phyloP scores from a whole-genome alignment of 2,888 invertebrate species.

The Callosobruchus maculatus region DNA sequence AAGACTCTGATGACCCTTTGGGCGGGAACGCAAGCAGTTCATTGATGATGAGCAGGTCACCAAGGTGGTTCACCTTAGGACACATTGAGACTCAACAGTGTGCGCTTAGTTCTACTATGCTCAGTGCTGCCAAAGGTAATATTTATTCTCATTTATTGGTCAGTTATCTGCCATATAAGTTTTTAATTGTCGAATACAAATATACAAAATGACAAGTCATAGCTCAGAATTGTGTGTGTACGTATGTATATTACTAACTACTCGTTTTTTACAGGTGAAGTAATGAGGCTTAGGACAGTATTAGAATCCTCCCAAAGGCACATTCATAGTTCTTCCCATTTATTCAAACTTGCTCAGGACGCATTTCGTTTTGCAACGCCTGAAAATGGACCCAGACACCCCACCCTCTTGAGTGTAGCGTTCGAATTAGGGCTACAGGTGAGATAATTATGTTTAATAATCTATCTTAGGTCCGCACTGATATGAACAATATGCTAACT shows the following conservation, averaged over 20 bases:
- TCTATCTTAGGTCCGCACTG: no score
- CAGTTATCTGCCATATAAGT: not conserved
- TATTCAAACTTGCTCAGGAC: slow-evolving; percentile 82
- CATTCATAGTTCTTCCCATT: slow-evolving; percentile 79
- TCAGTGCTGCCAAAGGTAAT: slow-evolving; percentile 66
- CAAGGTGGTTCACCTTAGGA: slow-evolving; percentile 75
- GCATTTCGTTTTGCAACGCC: slow-evolving; percentile 80
- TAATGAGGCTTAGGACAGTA: slow-evolving; percentile 67
- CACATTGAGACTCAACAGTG: slow-evolving; percentile 81
- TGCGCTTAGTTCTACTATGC: slow-evolving; percentile 71
- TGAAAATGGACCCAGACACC: slow-evolving; percentile 72
- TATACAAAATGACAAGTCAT: no score
- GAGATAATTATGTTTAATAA: slow-evolving; percentile 14
- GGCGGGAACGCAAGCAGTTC: slow-evolving; percentile 48
- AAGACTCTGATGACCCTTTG: slow-evolving; percentile 60
- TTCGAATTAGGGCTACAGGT: slow-evolving; percentile 79
- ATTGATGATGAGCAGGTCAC: slow-evolving; percentile 59
- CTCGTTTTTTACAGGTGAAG: slow-evolving; percentile 54
- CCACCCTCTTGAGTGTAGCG: slow-evolving; percentile 73
- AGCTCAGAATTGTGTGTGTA: no score
- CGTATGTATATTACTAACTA: no score
- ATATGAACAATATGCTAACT: no score
- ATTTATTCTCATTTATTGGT: not conserved
- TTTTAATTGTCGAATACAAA: no score
- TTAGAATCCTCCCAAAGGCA: slow-evolving; percentile 75